Evolutionary conservation across 1,140 invertebrate species (phyloP).

Genomic region (Coelopa frigida): DNA sequence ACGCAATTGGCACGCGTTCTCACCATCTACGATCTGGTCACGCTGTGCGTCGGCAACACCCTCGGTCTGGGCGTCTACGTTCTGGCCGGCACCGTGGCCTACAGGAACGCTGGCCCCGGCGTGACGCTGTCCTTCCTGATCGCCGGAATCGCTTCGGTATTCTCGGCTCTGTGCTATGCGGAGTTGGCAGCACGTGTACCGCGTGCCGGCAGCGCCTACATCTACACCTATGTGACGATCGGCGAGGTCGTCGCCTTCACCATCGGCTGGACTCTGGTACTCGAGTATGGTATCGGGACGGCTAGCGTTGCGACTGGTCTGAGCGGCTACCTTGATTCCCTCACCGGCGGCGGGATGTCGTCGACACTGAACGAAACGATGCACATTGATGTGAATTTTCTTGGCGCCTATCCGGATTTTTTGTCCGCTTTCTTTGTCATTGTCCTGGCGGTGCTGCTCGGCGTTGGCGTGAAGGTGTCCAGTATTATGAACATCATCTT

Average conservation of each 20-base stretch:
- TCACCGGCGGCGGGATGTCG: constrained; percentile 68
- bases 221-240: constrained; percentile 82
- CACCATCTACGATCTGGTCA: constrained; percentile 68
- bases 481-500: constrained; percentile 86
- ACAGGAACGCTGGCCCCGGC: constrained; percentile 74
- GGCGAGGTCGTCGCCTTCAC: constrained; percentile 73
- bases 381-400: constrained; percentile 62
- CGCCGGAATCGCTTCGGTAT: constrained; percentile 78
- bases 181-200: constrained; percentile 84
- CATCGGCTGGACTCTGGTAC: constrained; percentile 83
- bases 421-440: constrained; percentile 66
- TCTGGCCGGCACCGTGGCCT: constrained; percentile 80
- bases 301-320: constrained; percentile 89
- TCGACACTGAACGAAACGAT: constrained; percentile 57
- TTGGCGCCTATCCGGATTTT: constrained; percentile 78
- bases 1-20: constrained; percentile 67
- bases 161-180: constrained; percentile 82
- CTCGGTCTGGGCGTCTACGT: constrained; percentile 91
- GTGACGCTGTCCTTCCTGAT: constrained; percentile 82
- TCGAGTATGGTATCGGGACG: constrained; percentile 84
- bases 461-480: constrained; percentile 81
- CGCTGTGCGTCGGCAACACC: constrained; percentile 79
- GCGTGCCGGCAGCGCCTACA: constrained; percentile 77
- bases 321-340: constrained; percentile 79
- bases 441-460: constrained; percentile 60